Conservation (phyloP, 92 coral and sea anemone genomes). For the Montipora capitata region DNA sequence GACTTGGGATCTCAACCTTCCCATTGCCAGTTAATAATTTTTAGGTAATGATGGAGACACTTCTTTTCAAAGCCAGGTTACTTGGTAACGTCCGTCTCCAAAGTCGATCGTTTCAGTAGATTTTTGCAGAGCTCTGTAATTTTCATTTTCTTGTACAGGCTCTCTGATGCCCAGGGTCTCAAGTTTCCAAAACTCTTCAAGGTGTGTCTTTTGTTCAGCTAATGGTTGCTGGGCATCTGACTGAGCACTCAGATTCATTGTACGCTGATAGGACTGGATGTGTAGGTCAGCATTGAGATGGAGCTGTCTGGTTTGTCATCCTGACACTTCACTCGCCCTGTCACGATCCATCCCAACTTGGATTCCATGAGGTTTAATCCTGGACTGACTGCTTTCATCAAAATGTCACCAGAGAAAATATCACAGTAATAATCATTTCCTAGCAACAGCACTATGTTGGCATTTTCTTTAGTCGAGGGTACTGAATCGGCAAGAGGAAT, state of each 20-base stretch:
- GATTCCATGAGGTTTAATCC: constrained; percentile 64
- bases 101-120: constrained; percentile 44
- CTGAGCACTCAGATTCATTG: neutral
- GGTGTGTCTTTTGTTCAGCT: neutral
- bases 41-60: constrained; percentile 48
- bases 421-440: constrained; percentile 62
- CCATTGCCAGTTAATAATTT: constrained; percentile 66
- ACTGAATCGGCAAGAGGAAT: constrained; percentile 13
- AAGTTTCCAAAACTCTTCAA: constrained; percentile 62
- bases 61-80: constrained; percentile 67
- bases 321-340: constrained; percentile 11
- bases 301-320: neutral
- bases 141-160: constrained; percentile 14
- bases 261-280: constrained; percentile 7
- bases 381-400: constrained; percentile 23
- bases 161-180: constrained; percentile 66
- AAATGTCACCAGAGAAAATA: constrained; percentile 13
- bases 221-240: neutral
- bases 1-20: constrained; percentile 54
- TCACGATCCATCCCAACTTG: constrained; percentile 45
- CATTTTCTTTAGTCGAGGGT: constrained; percentile 29
- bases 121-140: constrained; percentile 25
- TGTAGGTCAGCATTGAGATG: constrained; percentile 9
- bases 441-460: constrained; percentile 35
- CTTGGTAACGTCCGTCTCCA: constrained; percentile 62